Percentiles rank a stretch among this genome's conserved stretches.
phyloP scores from a whole-genome alignment of 1,140 invertebrate genomes.

The Aradophagus sp. region DNA sequence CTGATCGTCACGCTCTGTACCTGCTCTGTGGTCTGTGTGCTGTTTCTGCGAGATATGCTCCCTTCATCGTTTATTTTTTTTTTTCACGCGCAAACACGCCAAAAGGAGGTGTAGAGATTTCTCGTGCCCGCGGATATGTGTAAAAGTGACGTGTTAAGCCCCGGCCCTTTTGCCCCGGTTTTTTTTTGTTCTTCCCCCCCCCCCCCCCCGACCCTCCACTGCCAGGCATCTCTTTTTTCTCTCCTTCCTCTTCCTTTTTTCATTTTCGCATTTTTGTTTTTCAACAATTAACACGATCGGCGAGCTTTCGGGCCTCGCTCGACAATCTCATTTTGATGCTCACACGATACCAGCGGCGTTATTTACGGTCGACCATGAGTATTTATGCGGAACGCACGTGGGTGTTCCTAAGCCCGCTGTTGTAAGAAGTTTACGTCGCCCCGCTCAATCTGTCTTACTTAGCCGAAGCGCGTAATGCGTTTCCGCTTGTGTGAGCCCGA shows the following conservation, averaged over 20 bases:
- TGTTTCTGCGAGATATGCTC: too few relatives aligned
- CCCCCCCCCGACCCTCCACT: too few relatives aligned
- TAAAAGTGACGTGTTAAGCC: too few relatives aligned
- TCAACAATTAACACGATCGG: constrained; percentile 38
- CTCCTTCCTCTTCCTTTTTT: constrained; percentile 1
- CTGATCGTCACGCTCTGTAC: too few relatives aligned
- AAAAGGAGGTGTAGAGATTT: too few relatives aligned
- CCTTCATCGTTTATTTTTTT: too few relatives aligned
- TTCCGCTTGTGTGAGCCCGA: constrained; percentile 46
- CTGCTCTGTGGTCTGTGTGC: too few relatives aligned
- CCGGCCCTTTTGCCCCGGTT: too few relatives aligned
- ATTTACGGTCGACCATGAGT: constrained; percentile 39
- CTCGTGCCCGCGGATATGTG: too few relatives aligned
- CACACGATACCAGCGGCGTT: constrained; percentile 28
- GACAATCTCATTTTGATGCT: constrained; percentile 28
- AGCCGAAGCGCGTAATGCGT: constrained; percentile 45
- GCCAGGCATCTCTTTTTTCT: not conserved
- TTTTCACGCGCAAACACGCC: too few relatives aligned
- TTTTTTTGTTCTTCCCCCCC: too few relatives aligned
- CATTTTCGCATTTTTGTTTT: constrained; percentile 6
- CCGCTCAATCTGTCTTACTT: constrained; percentile 48
- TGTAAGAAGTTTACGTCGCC: constrained; percentile 48
- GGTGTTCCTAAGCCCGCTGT: constrained; percentile 50
- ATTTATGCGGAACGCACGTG: constrained; percentile 50
- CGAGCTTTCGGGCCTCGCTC: constrained; percentile 23